These are phyloP conservation scores for Glyptemys insculpta DNA, from an alignment of 2,797 vertebrate species.

Conservation along the genomic window DNA sequence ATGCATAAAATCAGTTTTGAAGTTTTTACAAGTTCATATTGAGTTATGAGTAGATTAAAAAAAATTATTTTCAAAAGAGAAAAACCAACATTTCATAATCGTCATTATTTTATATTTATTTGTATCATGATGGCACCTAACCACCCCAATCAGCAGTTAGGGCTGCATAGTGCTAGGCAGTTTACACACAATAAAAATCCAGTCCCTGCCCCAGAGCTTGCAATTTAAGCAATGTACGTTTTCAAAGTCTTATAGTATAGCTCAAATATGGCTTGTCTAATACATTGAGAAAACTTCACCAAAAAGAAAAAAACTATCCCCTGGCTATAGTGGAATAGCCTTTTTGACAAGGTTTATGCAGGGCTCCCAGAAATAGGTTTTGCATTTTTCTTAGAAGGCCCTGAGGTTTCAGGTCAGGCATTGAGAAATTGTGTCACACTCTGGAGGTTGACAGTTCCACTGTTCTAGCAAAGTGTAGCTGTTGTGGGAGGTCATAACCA, in stretches of 20 bases:
- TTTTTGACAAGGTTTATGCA: background rate
- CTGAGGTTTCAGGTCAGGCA: background rate
- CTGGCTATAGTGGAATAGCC: accelerated
- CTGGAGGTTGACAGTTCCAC: background rate
- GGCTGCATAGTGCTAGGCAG: no score
- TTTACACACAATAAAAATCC: no score
- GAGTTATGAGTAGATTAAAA: no score
- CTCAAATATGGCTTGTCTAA: no score
- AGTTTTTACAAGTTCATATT: no score
- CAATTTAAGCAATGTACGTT: accelerated
- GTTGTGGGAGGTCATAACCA: background rate
- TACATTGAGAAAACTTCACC: background rate
- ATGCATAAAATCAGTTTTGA: no score
- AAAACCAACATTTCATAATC: no score
- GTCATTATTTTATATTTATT: no score
- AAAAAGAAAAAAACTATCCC: background rate
- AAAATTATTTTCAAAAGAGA: no score
- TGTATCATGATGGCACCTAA: no score
- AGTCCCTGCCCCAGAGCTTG: background rate
- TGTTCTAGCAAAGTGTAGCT: accelerated
- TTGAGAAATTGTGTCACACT: background rate
- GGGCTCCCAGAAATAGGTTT: background rate
- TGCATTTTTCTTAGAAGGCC: background rate
- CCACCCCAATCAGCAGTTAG: no score
- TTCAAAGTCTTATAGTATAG: background rate